These are phyloP conservation scores for Acholoe squamosa DNA, from an alignment of 2,888 invertebrate species.

Conservation along the genomic window DNA sequence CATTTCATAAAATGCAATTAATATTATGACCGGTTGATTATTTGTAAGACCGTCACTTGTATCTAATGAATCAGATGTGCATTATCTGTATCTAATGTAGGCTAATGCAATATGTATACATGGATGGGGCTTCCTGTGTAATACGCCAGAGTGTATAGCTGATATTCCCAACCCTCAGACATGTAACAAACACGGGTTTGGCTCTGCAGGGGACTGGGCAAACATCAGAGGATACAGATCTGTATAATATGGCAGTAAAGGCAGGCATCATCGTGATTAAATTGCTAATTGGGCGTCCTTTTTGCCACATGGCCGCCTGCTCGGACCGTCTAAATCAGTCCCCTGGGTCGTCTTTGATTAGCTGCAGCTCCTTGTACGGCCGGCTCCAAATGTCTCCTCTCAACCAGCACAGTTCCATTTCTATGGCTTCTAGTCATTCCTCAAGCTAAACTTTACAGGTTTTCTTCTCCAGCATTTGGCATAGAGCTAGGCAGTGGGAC, in stretches of 20 bases:
- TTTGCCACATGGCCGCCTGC: neutral
- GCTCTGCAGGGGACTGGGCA: neutral
- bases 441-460: neutral
- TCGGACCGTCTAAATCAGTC: neutral
- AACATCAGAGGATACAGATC: neutral
- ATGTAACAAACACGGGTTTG: too few species aligned
- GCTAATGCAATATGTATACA: too few species aligned
- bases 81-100: too few species aligned
- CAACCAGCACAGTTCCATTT: neutral
- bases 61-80: too few species aligned
- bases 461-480: neutral
- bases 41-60: too few species aligned
- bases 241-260: neutral
- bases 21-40: too few species aligned
- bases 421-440: neutral
- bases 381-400: neutral
- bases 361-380: neutral
- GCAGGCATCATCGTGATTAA: slow-evolving; percentile 37
- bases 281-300: slow-evolving; percentile 32
- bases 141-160: too few species aligned
- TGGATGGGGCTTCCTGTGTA: too few species aligned
- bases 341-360: slow-evolving; percentile 24
- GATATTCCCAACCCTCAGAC: too few species aligned
- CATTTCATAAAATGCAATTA: too few species aligned
- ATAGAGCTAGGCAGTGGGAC: neutral